Percentiles rank a stretch among this genome's conserved stretches.
Evolutionary conservation across 1,140 invertebrate genomes (phyloP).

Genomic region (Drosophila baimaii): DNA sequence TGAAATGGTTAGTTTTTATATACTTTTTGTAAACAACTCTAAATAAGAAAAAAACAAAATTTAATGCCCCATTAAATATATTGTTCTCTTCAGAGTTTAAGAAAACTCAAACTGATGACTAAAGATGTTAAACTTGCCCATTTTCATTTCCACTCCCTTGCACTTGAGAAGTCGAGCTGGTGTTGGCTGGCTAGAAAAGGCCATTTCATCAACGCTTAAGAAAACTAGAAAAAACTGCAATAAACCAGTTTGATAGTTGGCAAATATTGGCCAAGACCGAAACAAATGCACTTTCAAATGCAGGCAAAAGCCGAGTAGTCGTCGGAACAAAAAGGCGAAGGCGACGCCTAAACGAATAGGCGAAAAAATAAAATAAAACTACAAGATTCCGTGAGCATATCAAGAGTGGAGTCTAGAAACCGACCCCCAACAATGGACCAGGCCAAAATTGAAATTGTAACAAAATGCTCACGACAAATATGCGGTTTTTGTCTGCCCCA

Average conservation of each 20-base stretch:
- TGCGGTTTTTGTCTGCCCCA: constrained; percentile 46
- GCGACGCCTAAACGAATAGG: constrained; percentile 31
- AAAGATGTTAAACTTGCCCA: neutral
- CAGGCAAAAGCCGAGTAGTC: constrained; percentile 29
- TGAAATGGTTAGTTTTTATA: no score
- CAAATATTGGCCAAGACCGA: constrained; percentile 56
- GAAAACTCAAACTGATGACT: neutral
- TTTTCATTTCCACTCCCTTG: constrained; percentile 30
- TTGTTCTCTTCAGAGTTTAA: neutral
- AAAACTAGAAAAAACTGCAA: constrained; percentile 41
- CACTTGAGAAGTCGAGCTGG: constrained; percentile 38
- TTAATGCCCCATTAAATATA: neutral
- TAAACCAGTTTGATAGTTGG: constrained; percentile 55
- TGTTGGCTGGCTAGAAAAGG: constrained; percentile 28
- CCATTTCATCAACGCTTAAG: constrained; percentile 41
- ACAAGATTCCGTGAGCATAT: constrained; percentile 38
- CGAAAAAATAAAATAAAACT: constrained; percentile 18
- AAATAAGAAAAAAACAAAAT: neutral
- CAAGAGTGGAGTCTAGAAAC: constrained; percentile 43
- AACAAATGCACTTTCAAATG: constrained; percentile 55
- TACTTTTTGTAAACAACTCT: no score
- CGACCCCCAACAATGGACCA: constrained; percentile 55
- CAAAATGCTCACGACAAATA: constrained; percentile 56
- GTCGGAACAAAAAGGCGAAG: constrained; percentile 41
- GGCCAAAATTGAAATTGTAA: constrained; percentile 55